These are phyloP conservation scores for Myotis myotis DNA, from an alignment of 2,797 vertebrate species.

Conservation along the genomic window DNA sequence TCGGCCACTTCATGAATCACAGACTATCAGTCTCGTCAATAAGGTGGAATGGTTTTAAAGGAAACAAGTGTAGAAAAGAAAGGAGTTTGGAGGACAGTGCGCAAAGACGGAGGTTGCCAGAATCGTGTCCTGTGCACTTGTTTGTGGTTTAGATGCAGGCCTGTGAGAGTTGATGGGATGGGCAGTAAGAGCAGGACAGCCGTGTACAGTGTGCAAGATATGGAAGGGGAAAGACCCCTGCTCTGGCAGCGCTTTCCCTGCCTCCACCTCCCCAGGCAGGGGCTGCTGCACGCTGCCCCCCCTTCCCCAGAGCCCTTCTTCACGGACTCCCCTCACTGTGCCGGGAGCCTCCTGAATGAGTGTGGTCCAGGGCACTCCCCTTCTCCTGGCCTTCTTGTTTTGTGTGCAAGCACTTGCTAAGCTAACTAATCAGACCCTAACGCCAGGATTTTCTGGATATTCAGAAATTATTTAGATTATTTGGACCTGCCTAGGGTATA, in stretches of 20 bases:
- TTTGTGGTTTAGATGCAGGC: background rate
- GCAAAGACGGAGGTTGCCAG: conserved; percentile 44
- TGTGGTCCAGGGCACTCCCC: no score
- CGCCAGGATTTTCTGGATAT: background rate
- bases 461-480: conserved; percentile 18
- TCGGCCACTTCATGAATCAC: background rate
- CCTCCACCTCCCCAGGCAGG: background rate
- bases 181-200: background rate
- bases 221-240: background rate
- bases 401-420: background rate
- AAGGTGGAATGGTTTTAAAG: conserved; percentile 57
- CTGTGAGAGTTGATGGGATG: background rate
- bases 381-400: background rate
- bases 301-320: background rate
- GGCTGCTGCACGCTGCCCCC: background rate
- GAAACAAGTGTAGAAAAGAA: conserved; percentile 49
- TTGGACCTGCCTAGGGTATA: background rate
- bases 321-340: background rate
- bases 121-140: background rate
- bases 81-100: conserved; percentile 38
- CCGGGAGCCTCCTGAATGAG: background rate
- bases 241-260: background rate
- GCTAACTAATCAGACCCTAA: background rate
- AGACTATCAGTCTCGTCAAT: conserved; percentile 50
- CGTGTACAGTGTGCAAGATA: background rate